Conservation (phyloP, 2,888 invertebrate species). For the Bembecia ichneumoniformis region DNA sequence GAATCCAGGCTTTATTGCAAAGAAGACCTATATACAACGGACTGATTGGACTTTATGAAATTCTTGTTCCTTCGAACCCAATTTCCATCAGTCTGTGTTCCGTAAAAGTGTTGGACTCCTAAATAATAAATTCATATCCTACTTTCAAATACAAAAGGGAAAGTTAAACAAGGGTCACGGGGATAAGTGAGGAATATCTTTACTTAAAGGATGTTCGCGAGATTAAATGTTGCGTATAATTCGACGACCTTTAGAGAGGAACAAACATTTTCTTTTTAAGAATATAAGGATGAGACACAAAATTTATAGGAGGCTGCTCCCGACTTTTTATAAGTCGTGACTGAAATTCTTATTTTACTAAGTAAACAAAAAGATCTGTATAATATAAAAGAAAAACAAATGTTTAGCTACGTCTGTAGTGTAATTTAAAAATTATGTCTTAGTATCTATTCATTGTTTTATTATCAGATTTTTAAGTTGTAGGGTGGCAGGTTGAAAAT, state of each 20-base stretch:
- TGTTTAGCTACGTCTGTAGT: no score
- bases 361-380: not conserved
- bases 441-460: no score
- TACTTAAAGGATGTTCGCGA: slow-evolving; percentile 20
- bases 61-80: no score
- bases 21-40: no score
- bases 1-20: no score
- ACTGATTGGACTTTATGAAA: no score
- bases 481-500: no score
- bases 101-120: not conserved
- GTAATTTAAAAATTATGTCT: no score
- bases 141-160: slow-evolving; percentile 14
- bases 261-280: slow-evolving; percentile 10
- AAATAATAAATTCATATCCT: slow-evolving; percentile 14
- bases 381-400: no score
- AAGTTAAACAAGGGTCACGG: slow-evolving; percentile 19
- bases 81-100: not conserved
- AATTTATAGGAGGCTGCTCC: not conserved
- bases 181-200: slow-evolving; percentile 28
- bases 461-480: no score
- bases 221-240: slow-evolving; percentile 44
- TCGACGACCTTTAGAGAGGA: slow-evolving; percentile 30
- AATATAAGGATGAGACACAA: slow-evolving; percentile 1
- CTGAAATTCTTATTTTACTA: not conserved
- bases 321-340: not conserved